Evolutionary conservation across 2,113 vertebrate species (phyloP).

Genomic region (Microtus ochrogaster): DNA sequence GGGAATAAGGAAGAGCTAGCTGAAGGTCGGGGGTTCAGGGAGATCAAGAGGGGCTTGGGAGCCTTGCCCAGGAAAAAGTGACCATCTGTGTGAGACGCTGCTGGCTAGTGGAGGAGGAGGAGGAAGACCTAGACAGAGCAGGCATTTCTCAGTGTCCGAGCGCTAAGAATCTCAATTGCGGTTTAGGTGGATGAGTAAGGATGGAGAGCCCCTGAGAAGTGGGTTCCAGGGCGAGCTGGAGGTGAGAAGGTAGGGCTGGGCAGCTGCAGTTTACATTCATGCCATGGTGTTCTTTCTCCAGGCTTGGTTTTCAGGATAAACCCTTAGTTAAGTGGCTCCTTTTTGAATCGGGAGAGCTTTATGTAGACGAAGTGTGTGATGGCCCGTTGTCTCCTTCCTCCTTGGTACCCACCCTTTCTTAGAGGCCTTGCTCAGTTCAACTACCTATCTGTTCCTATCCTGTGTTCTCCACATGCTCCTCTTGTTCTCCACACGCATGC

Average conservation of each 20-base stretch:
- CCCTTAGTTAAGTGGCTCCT: not conserved
- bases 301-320: not conserved
- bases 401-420: not conserved
- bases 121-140: not conserved
- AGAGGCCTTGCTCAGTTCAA: too few relatives aligned
- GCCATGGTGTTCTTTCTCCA: not conserved
- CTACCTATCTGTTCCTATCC: not conserved
- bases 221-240: not conserved
- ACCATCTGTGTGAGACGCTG: not conserved
- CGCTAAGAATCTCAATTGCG: not conserved
- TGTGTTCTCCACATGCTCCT: fast-evolving
- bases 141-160: not conserved
- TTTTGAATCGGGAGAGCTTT: not conserved
- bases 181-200: not conserved
- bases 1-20: not conserved
- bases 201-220: not conserved
- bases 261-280: not conserved
- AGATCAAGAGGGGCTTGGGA: not conserved
- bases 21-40: not conserved
- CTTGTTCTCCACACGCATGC: fast-evolving
- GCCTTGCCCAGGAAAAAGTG: not conserved
- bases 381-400: not conserved
- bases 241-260: not conserved
- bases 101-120: not conserved
- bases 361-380: not conserved